Conservation (phyloP, 2,113 vertebrate species). For the Scophthalmus maximus region DNA sequence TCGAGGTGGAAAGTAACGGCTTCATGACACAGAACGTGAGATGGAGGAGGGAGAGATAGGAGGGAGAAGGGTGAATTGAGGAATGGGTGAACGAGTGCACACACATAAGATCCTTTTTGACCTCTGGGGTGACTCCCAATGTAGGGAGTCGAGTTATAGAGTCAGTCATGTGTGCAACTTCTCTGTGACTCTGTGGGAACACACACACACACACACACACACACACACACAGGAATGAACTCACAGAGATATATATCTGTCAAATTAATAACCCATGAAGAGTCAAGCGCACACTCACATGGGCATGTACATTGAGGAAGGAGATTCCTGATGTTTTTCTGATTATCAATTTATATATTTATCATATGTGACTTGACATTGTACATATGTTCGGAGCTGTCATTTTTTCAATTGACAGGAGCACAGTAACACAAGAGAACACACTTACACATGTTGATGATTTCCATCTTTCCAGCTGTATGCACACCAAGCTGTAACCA, state of each 20-base stretch:
- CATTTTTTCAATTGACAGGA: background rate
- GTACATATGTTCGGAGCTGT: too few relatives aligned
- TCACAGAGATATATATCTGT: conserved; percentile 31
- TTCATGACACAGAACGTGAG: conserved; percentile 30
- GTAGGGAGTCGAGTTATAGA: conserved; percentile 53
- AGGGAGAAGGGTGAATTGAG: conserved; percentile 37
- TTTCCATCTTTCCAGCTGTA: conserved; percentile 14
- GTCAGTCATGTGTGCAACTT: conserved; percentile 64
- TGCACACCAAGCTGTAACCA: conserved; percentile 73
- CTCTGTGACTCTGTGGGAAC: conserved; percentile 41
- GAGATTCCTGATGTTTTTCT: background rate
- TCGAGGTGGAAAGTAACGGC: conserved; percentile 19
- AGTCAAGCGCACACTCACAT: background rate
- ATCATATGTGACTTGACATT: too few relatives aligned
- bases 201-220: conserved; percentile 49
- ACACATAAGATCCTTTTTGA: conserved; percentile 59
- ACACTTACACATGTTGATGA: conserved; percentile 8
- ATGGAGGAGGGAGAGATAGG: conserved; percentile 6
- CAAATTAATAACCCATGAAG: conserved; percentile 55
- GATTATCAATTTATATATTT: background rate
- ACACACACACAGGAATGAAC: too few relatives aligned
- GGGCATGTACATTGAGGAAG: background rate
- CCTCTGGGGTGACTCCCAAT: conserved; percentile 58
- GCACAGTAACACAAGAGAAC: background rate
- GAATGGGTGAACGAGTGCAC: conserved; percentile 57